These are phyloP conservation scores for Thalassaphorura encarpata DNA, from an alignment of 1,140 invertebrate species.

Conservation along the genomic window DNA sequence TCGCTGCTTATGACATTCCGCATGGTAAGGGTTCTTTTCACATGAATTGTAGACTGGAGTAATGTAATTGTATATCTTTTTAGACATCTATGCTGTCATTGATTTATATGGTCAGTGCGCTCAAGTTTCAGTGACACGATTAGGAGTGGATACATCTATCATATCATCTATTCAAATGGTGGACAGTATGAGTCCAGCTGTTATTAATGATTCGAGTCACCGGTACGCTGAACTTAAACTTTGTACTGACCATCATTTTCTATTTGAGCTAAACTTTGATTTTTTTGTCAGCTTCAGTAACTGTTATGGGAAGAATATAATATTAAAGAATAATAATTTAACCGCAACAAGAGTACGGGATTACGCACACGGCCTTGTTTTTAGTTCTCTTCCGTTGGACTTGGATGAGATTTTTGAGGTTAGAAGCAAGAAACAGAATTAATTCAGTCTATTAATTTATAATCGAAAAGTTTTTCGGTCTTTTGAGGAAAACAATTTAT, in stretches of 20 bases:
- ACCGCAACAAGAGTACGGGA: conserved; percentile 53
- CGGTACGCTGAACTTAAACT: conserved; percentile 23
- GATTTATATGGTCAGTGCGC: conserved; percentile 91
- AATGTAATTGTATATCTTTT: conserved; percentile 1
- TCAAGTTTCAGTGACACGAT: conserved; percentile 53
- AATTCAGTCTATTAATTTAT: too few species aligned
- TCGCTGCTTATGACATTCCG: conserved; percentile 70
- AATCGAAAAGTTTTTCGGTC: background rate
- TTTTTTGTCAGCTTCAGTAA: conserved; percentile 52
- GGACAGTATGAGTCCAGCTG: conserved; percentile 30
- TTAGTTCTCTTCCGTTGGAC: conserved; percentile 42
- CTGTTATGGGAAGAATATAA: conserved; percentile 62
- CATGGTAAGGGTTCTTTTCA: conserved; percentile 39
- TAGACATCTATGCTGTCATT: conserved; percentile 80
- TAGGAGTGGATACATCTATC: conserved; percentile 33
- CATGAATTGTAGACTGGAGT: background rate
- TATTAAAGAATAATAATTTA: conserved; percentile 54
- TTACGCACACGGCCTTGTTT: conserved; percentile 46
- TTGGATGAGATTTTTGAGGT: conserved; percentile 48
- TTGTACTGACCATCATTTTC: conserved; percentile 17
- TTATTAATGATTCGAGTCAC: conserved; percentile 30
- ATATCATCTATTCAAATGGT: conserved; percentile 32
- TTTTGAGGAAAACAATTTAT: background rate
- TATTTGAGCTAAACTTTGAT: conserved; percentile 13
- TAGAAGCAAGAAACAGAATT: background rate